Conservation (phyloP, 1,140 invertebrate species). For the Pseudomyrmex pallidus region DNA sequence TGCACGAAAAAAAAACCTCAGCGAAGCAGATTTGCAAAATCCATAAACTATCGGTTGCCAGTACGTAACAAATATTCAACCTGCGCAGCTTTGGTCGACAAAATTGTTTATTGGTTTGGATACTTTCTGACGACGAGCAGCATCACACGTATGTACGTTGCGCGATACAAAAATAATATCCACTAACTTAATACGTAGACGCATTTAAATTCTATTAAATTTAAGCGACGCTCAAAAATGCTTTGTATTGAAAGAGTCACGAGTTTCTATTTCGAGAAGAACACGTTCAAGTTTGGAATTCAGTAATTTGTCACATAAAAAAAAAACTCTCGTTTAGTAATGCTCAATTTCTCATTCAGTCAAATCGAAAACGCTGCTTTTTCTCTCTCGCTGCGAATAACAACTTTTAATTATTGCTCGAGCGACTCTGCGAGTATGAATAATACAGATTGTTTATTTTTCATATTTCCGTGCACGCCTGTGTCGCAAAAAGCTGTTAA, state of each 20-base stretch:
- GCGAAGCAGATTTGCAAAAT: constrained; percentile 32
- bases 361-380: too few relatives aligned
- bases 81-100: background rate
- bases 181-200: background rate
- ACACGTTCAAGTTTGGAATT: background rate
- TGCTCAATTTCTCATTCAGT: too few relatives aligned
- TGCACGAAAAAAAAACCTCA: constrained; percentile 18
- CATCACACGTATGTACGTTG: background rate
- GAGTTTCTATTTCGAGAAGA: background rate
- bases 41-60: constrained; percentile 24
- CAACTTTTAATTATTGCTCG: constrained; percentile 34
- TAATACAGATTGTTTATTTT: constrained; percentile 19
- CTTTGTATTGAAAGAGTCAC: background rate
- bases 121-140: background rate
- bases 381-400: constrained; percentile 3
- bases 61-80: constrained; percentile 36
- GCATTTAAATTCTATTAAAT: background rate
- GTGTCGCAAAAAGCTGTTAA: constrained; percentile 10
- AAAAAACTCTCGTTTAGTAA: too few relatives aligned
- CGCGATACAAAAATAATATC: background rate
- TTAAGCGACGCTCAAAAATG: background rate
- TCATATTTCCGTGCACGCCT: background rate
- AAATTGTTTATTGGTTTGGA: constrained; percentile 30
- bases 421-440: background rate
- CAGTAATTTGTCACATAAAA: too few relatives aligned